These are phyloP conservation scores for Calosoma granatense DNA, from an alignment of 1,140 invertebrate species.

Conservation along the genomic window DNA sequence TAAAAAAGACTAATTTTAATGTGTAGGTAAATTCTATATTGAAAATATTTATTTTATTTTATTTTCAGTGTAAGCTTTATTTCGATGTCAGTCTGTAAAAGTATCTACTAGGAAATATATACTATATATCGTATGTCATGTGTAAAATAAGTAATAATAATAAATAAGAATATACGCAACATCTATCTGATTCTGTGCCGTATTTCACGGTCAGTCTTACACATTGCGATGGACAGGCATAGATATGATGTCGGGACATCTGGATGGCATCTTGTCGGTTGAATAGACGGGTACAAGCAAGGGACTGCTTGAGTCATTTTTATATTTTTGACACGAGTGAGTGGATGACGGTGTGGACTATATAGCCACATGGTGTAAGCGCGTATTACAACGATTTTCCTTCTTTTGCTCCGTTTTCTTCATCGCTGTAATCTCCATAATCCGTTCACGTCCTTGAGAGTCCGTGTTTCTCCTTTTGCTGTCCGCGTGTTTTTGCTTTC, in stretches of 20 bases:
- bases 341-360: background rate
- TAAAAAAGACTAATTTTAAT: too few species aligned
- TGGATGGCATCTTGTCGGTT: background rate
- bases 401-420: background rate
- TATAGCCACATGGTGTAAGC: background rate
- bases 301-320: background rate
- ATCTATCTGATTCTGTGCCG: too few species aligned
- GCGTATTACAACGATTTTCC: background rate
- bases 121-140: too few species aligned
- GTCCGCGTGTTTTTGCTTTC: background rate
- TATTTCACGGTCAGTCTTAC: too few species aligned
- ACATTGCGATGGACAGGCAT: too few species aligned
- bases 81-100: too few species aligned
- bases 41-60: too few species aligned
- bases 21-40: too few species aligned
- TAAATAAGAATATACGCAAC: too few species aligned
- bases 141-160: too few species aligned
- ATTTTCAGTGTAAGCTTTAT: too few species aligned
- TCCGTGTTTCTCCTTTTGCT: background rate
- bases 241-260: background rate
- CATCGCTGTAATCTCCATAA: constrained; percentile 1
- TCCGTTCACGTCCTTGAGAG: constrained; percentile 1
- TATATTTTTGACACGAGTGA: background rate
- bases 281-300: background rate
- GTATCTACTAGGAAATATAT: too few species aligned